phyloP scores from a whole-genome alignment of 92 coral and sea anemone genomes.

The Zoanthus sociatus region DNA sequence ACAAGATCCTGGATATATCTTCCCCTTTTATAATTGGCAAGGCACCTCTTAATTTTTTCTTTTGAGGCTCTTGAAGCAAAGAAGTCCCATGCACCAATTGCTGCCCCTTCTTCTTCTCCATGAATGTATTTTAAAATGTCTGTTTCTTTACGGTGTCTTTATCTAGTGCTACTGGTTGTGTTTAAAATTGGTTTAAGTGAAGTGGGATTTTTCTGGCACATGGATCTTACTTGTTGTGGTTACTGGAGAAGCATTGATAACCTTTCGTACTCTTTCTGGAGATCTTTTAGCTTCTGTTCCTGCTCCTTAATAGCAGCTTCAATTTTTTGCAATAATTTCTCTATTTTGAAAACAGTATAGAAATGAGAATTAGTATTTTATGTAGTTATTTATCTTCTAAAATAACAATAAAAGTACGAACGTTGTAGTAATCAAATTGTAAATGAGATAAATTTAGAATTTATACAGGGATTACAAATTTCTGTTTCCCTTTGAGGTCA shows the following conservation, averaged over 20 bases:
- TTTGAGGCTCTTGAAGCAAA: constrained; percentile 60
- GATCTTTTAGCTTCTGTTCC: background rate
- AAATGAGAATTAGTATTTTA: background rate
- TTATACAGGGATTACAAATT: no score
- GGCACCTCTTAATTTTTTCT: no score
- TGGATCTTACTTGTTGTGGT: no score
- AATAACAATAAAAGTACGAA: no score
- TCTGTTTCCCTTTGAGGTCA: no score
- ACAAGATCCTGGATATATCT: constrained; percentile 71
- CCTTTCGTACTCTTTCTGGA: background rate
- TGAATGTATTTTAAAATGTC: constrained; percentile 8
- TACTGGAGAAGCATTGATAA: background rate
- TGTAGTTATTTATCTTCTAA: background rate
- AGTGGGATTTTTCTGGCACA: no score
- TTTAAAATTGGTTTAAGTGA: no score
- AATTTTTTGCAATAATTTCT: background rate
- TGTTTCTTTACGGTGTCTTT: background rate
- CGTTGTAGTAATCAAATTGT: background rate
- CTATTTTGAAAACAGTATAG: background rate
- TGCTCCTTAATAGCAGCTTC: background rate
- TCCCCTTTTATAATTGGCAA: constrained; percentile 8
- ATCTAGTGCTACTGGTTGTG: no score
- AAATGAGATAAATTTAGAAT: background rate
- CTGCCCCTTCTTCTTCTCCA: constrained; percentile 68
- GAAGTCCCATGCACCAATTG: constrained; percentile 77